Conservation (phyloP, 92 coral and sea anemone species). For the Umimayanthus kanabou region DNA sequence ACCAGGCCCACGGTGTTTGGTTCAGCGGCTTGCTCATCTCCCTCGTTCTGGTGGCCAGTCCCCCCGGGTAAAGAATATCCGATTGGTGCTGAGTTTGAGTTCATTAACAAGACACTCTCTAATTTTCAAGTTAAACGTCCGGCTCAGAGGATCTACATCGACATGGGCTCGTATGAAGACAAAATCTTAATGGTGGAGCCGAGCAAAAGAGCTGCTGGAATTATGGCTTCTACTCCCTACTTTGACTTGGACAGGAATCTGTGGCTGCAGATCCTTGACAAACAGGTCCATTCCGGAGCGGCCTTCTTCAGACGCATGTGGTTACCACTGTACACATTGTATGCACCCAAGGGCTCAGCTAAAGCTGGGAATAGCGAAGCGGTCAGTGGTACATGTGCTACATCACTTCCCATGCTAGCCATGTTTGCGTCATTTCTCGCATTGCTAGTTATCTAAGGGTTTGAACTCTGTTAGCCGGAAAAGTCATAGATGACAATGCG, state of each 20-base stretch:
- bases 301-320: constrained; percentile 33
- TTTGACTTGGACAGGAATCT: constrained; percentile 52
- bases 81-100: constrained; percentile 47
- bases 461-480: not conserved
- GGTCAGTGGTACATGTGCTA: not conserved
- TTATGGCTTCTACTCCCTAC: constrained; percentile 49
- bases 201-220: constrained; percentile 40
- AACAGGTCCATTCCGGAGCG: constrained; percentile 12
- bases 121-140: constrained; percentile 46
- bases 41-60: constrained; percentile 67
- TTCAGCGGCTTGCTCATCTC: constrained; percentile 58
- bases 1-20: constrained; percentile 59
- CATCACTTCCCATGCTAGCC: not conserved
- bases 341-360: constrained; percentile 53
- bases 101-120: constrained; percentile 33
- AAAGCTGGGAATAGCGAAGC: not conserved
- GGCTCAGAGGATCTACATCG: constrained; percentile 50
- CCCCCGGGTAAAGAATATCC: constrained; percentile 48
- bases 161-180: constrained; percentile 50
- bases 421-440: not conserved
- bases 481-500: not conserved
- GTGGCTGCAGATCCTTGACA: constrained; percentile 50
- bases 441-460: not conserved
- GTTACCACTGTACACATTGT: constrained; percentile 52
- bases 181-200: constrained; percentile 37